Base-by-base conservation (phyloP, 2,888 invertebrate genomes). In the Gastracanthus pulcherrimus region DNA sequence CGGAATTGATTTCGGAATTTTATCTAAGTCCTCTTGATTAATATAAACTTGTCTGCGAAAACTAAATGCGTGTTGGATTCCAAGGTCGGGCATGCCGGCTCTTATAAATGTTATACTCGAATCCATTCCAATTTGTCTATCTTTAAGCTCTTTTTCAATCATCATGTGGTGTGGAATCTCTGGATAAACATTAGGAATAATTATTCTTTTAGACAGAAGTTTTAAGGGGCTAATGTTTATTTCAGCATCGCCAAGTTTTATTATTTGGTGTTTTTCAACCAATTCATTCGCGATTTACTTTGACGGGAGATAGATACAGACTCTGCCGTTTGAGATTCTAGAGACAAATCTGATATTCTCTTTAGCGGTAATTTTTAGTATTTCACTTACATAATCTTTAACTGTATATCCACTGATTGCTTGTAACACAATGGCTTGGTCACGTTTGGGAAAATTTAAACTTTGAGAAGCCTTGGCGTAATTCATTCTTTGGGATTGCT, bases 371-470 rank as follows among this genome's bases (percentile, higher is more conserved):
- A 55, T 23, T 2, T 48, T 66, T 11, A 58, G 69, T 11, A 82
- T 62, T 19, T 60, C 78, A 74, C 38, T 34, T 1, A 70, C 62
- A 38, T 78, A 82, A 0, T 75, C 82, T 60, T 78, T 75, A 1
- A 79, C 41, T n/a, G 74, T 23, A 3, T 34, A 34, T 9, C 75
- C 82, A 7, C 75, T 72, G 1, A 75, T 51, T 19, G 77, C 38
- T 48, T 82, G 74, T 9, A 80, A 36, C 0, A 82, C 23, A 3
- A 80, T 77, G 6, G 80, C 77, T 29, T 82, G 77, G 13, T 62
- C 77, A 60, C 72, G n/a, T 51, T 51, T 51, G 1, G 51, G 51
- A n/a, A 51, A 19, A 51, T 23, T 19, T 51, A 19, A n/a, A 19
- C 19, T 23, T 23, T 51, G 23, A 2, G 23, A 19, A 19, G 19